A percentile compares a stretch with the other conserved stretches of the same genome.
Conservation (phyloP, 2,113 vertebrate genomes). For the Toxostoma redivivum region DNA sequence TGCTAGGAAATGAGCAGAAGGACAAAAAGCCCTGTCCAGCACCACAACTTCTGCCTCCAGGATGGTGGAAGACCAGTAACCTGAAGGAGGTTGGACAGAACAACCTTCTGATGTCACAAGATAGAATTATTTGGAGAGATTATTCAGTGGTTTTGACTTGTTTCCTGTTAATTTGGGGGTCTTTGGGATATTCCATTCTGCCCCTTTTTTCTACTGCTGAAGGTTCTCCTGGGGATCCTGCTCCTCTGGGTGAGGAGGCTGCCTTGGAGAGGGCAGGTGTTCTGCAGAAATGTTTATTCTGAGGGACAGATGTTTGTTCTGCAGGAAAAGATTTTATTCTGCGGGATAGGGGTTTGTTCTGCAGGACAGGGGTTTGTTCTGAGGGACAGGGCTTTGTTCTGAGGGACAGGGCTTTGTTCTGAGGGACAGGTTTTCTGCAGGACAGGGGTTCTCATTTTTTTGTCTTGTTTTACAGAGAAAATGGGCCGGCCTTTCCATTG, state of each 20-base stretch:
- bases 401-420: background rate
- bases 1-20: background rate
- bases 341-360: background rate
- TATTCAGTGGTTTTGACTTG: background rate
- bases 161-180: background rate
- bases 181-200: background rate
- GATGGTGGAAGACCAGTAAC: rapidly evolving
- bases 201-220: background rate
- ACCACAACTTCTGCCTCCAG: background rate
- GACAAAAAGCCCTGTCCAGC: background rate
- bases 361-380: background rate
- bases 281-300: background rate
- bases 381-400: background rate
- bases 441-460: background rate
- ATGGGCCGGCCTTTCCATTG: constrained; percentile 94
- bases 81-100: background rate
- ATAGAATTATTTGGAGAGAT: background rate
- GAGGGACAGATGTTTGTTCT: background rate
- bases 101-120: background rate
- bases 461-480: constrained; percentile 80
- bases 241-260: background rate
- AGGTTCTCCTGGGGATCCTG: rapidly evolving
- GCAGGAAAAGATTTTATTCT: background rate
- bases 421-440: background rate
- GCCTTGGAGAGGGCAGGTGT: background rate